These are phyloP conservation scores for Serranus cabrilla DNA, from an alignment of 2,797 vertebrate genomes.

Conservation along the genomic window DNA sequence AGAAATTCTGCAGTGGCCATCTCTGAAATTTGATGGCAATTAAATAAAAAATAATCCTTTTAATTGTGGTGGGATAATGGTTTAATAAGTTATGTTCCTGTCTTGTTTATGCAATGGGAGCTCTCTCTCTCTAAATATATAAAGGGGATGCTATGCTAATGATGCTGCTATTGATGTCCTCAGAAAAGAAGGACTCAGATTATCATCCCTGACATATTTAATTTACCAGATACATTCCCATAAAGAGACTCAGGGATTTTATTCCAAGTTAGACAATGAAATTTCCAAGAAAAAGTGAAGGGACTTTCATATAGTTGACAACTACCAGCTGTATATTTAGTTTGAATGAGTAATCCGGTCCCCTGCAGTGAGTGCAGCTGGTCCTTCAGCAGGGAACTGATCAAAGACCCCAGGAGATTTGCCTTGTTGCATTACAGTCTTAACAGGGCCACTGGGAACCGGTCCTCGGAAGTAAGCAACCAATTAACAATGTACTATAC, in stretches of 20 bases:
- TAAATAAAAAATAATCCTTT: not conserved
- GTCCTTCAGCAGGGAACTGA: conserved; percentile 70
- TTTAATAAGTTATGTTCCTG: not conserved
- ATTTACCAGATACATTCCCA: not conserved
- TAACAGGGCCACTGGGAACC: conserved; percentile 45
- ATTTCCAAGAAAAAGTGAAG: conserved; percentile 46
- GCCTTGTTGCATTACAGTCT: conserved; percentile 73
- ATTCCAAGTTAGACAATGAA: not conserved
- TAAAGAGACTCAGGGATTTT: not conserved
- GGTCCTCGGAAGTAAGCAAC: conserved; percentile 37
- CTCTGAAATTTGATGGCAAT: not conserved
- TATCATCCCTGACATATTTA: not conserved
- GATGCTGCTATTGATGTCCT: not conserved
- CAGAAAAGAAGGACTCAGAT: not conserved
- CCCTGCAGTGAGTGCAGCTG: conserved; percentile 72
- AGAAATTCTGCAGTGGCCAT: not conserved
- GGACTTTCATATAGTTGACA: conserved; percentile 40
- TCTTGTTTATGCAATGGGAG: not conserved
- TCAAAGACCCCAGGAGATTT: conserved; percentile 71
- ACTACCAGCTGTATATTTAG: conserved; percentile 52
- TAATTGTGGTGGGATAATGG: not conserved
- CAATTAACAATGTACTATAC: conserved; percentile 39
- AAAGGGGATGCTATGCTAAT: not conserved
- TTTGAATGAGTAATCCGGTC: conserved; percentile 52
- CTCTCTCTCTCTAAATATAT: not conserved